Percentiles rank a stretch among this genome's conserved stretches.
Evolutionary conservation across 2,888 invertebrate species (phyloP).

Genomic region (Ophioninae sp.): DNA sequence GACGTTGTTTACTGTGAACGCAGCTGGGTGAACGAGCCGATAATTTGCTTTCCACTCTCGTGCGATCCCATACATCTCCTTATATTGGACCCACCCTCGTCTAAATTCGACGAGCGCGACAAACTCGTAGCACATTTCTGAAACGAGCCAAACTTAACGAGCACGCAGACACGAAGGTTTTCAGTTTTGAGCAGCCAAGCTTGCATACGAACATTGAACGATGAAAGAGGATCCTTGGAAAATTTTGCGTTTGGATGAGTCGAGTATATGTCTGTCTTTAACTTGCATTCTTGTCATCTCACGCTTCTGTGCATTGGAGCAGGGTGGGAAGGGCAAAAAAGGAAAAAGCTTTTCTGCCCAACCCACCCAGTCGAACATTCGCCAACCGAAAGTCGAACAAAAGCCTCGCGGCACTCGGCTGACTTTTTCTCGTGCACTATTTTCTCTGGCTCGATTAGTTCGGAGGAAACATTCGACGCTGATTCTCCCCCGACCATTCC

Average conservation of each 20-base stretch:
- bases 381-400: conserved; percentile 37
- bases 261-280: background rate
- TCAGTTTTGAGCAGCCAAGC: conserved; percentile 8
- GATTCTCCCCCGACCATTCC: conserved; percentile 2
- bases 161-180: background rate
- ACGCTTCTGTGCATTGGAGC: background rate
- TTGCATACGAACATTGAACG: background rate
- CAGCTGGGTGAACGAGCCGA: conserved; percentile 8
- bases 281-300: conserved; percentile 3
- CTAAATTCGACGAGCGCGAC: background rate
- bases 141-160: conserved; percentile 24
- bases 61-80: conserved; percentile 3
- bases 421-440: conserved; percentile 41
- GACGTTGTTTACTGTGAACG: background rate
- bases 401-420: conserved; percentile 33
- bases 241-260: background rate
- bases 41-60: conserved; percentile 2
- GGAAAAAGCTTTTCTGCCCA: background rate
- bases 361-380: background rate
- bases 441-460: conserved; percentile 32
- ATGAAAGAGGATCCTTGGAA: background rate
- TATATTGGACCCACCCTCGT: conserved; percentile 32
- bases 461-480: conserved; percentile 7
- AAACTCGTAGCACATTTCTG: conserved; percentile 44
- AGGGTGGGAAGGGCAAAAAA: background rate